Base-by-base conservation (phyloP, 2,797 vertebrate species). In the Miichthys miiuy region DNA sequence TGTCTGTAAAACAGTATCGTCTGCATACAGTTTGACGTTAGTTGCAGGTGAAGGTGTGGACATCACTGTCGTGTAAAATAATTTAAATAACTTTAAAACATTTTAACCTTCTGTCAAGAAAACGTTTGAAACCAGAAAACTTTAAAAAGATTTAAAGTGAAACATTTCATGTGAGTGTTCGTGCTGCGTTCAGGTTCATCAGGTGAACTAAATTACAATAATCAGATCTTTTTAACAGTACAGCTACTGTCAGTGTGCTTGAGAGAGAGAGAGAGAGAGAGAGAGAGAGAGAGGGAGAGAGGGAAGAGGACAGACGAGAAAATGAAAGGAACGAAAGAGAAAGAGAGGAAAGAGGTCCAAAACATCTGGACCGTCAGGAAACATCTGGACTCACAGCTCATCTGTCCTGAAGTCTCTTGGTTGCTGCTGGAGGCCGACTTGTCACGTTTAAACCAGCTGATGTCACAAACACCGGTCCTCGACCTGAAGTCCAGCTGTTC, bases 121-220 rank as follows among this genome's bases (percentile, higher is more conserved):
- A 42, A 55, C 65, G 62, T 25, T 62, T 25, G 38, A 63, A 13
- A 68, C 61, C 44, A 46, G 30, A 30, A 30, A 30, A 12, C 68
- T 72, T 23, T 17, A 41, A 66, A 0, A n/a, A 52, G 2, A 20
- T 27, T 50, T 42, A 34, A 16, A 30, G 77, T 80, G 68, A 76
- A 50, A 27, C 42, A 1, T 27, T 68, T 34, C 17, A 30, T 8
- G 1, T 23, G 16, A 56, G 68, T 66, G 79, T 74, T 16, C 14
- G 79, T 81, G 85, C 58, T 80, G 77, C 58, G 3, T 71, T 87
- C 48, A 16, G 18, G 79, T 80, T 86, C 79, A 86, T 79, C 67
- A 44, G n/a, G 10, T 77, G 47, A 80, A 79, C 68, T 73, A 23
- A 75, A 44, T 64, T 61, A 81, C 77, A 80, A 77, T 68, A 63